Base-by-base conservation (phyloP, 2,113 vertebrate species). In the Malurus cyaneus region DNA sequence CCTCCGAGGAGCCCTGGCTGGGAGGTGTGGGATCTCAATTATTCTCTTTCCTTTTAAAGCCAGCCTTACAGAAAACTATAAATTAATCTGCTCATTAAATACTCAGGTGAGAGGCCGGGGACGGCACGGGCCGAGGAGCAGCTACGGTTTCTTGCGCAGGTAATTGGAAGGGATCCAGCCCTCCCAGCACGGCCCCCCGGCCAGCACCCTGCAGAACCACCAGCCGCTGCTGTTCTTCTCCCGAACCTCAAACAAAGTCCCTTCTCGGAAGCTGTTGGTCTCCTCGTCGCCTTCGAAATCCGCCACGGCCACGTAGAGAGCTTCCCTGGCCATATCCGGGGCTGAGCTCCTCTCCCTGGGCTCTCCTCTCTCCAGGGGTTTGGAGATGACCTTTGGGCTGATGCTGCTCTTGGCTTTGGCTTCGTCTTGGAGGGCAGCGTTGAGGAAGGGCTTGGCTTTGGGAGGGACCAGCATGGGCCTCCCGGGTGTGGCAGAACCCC, bases 91-190 rank as follows among this genome's bases (percentile, higher is more conserved):
- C 97, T 91, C 97, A 96, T 98, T 98, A 98, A 98, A 98, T 98
- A 98, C 8, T 81, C 72, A 71, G 95, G 97, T 89, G 77, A 80
- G 93, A 97, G 94, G 85, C 41, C 64, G 36, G 89, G 94, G 62
- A 88, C 65, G 31, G 7, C 36, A 88, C 80, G 83, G 94, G 80
- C 62, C 28, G 31, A 64, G 31, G 24, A 76, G 93, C n/a, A 12
- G 89, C 96, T 99, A 99, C 9, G 98, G 98, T 98, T 99, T 99
- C 98, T 99, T 99, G 83, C 98, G 97, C 92, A 99, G 98, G 97
- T 99, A 99, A 95, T 99, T 99, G 80, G 99, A 99, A 97, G 99
- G 99, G 97, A 99, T 99, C 99, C 99, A 99, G 98, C 99, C 98
- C 98, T 99, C 99, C 96, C 98, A 98, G 82, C 97, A 97, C 0